Percentiles rank a stretch among this genome's conserved stretches.
Conservation (phyloP, 2,888 invertebrate species). For the Scelioninae gen. 2 region DNA sequence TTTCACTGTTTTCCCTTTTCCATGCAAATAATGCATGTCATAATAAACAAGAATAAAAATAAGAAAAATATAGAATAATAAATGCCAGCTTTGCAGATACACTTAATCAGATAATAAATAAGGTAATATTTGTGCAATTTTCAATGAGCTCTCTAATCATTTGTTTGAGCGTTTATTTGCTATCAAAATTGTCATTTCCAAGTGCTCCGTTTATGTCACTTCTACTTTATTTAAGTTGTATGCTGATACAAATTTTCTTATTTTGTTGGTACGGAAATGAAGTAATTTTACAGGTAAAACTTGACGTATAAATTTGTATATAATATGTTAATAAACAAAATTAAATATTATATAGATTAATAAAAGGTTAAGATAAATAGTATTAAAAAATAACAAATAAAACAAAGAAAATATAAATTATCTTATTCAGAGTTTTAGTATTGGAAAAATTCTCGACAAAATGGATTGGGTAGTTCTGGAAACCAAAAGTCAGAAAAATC, state of each 20-base stretch:
- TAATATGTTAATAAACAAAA: too few relatives aligned
- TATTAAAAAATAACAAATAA: background rate
- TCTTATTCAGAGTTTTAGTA: constrained; percentile 59
- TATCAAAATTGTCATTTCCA: constrained; percentile 56
- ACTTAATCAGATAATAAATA: constrained; percentile 50
- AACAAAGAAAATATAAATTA: background rate
- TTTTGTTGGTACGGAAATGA: constrained; percentile 68
- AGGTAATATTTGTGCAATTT: constrained; percentile 62
- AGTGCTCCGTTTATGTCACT: constrained; percentile 59
- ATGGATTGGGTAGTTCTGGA: constrained; percentile 64
- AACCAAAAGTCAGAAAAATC: constrained; percentile 56
- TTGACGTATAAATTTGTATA: too few relatives aligned
- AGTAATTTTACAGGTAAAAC: constrained; percentile 62
- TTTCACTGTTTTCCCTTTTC: too few relatives aligned
- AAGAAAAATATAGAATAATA: background rate
- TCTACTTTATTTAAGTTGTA: constrained; percentile 54
- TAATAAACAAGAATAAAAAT: too few relatives aligned
- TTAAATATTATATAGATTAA: too few relatives aligned
- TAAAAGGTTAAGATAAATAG: too few relatives aligned
- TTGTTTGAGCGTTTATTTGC: constrained; percentile 60
- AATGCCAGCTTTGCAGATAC: constrained; percentile 55
- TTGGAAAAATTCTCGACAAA: constrained; percentile 62
- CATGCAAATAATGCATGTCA: too few relatives aligned
- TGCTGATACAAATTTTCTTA: constrained; percentile 65
- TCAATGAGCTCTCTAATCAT: constrained; percentile 59